Evolutionary conservation across 2,797 vertebrate species (phyloP), one percentile per base, ranked within the genome.

Genomic region (Brotula barbata): DNA sequence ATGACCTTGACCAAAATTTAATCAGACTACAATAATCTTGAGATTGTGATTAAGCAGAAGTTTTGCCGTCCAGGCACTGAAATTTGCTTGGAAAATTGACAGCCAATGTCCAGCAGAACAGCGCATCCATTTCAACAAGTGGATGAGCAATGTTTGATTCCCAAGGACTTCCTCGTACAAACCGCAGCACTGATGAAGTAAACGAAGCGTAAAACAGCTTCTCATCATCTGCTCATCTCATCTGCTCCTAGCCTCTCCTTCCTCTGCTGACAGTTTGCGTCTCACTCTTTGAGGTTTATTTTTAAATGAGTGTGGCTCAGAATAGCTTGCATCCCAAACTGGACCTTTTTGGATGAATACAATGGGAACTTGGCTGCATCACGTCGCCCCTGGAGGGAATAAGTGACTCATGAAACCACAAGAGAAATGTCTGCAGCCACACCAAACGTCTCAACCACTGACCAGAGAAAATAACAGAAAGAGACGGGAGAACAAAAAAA

Each of bases 311-410:
- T 14, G 5, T 23, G 17, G 47, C 64, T 70, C 51, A 42, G 62
- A 81, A 81, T 78, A 77, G 71, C 61, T 52, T 7, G 22, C 51
- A 58, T 79, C 77, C 58, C 76, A 63, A 78, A 83, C 80, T 77
- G 71, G 77, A 87, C 72, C 74, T 62, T 42, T 72, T 22, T 28
- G 52, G 71, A 78, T 33, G 43, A 71, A 74, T 71, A 82, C 73
- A 80, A 71, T 60, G 65, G 52, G 73, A 82, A 80, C 77, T 85
- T 76, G 71, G 68, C 71, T 64, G 48, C 48, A n/a, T 63, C 55
- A 43, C 42, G 70, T 80, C 82, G 62, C 33, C 64, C 48, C 68
- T 62, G 12, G 41, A 62, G 76, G 81, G 78, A 79, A 72, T 58
- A 63, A 75, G 59, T 69, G 75, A 86, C 68, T 81, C 58, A 80